Evolutionary conservation across 2,888 invertebrate species (phyloP).

Genomic region (Cecidostiba fungosa): DNA sequence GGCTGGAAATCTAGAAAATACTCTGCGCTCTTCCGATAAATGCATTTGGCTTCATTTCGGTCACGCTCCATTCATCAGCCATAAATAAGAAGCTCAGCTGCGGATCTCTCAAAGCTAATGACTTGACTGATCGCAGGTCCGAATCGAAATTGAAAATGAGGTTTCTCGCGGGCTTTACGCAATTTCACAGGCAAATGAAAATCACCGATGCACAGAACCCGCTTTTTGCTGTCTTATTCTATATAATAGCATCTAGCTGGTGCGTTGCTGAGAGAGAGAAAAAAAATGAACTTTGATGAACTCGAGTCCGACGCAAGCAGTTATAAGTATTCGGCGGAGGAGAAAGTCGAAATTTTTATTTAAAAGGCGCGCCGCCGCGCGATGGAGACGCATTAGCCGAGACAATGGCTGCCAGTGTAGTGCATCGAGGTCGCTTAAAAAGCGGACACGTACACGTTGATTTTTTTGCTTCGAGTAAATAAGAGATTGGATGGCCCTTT

Average conservation of each 20-base stretch:
- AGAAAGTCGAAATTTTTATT: conserved; percentile 29
- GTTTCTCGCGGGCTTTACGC: neutral
- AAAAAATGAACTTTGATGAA: conserved; percentile 2
- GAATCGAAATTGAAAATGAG: conserved; percentile 23
- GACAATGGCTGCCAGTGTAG: conserved; percentile 10
- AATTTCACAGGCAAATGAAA: conserved; percentile 41
- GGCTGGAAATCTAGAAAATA: neutral
- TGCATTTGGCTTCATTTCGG: neutral
- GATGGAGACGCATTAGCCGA: conserved; percentile 27
- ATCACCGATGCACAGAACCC: conserved; percentile 2
- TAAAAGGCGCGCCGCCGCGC: neutral
- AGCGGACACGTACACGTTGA: neutral
- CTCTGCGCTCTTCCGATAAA: neutral
- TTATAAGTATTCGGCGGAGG: neutral
- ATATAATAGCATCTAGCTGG: neutral
- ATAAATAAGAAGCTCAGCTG: conserved; percentile 2
- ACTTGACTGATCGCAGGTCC: neutral
- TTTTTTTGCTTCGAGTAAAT: neutral
- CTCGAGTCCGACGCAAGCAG: neutral
- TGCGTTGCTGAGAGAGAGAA: neutral
- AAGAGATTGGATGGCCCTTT: neutral
- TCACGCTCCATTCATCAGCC: conserved; percentile 12
- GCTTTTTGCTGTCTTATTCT: neutral
- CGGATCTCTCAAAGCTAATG: neutral
- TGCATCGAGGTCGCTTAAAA: conserved; percentile 15